A percentile compares a stretch with the other conserved stretches of the same genome.
These are phyloP conservation scores for Nowickia ferox DNA, from an alignment of 2,888 invertebrate species.

Conservation along the genomic window DNA sequence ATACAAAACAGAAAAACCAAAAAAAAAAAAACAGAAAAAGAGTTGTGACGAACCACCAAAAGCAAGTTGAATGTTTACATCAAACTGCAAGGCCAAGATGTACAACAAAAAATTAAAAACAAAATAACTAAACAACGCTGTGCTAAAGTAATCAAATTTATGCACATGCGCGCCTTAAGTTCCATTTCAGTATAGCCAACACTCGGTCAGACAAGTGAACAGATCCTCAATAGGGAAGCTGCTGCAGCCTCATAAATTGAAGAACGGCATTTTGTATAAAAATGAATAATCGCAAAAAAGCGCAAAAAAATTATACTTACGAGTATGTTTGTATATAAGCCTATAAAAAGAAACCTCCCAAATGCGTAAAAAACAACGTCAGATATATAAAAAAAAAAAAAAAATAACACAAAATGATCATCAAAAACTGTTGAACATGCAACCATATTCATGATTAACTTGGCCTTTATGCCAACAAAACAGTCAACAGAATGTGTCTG, in stretches of 20 bases:
- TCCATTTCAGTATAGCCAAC: slow-evolving; percentile 37
- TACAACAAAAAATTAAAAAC: slow-evolving; percentile 11
- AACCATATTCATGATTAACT: slow-evolving; percentile 70
- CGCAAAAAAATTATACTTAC: not conserved
- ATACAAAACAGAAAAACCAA: not conserved
- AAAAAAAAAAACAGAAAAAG: not conserved
- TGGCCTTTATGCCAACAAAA: slow-evolving; percentile 63
- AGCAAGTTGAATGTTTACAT: slow-evolving; percentile 65
- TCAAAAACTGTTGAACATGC: slow-evolving; percentile 65
- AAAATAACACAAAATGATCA: slow-evolving; percentile 51
- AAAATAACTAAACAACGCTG: slow-evolving; percentile 34
- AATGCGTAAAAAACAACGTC: slow-evolving; percentile 54
- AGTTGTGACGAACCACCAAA: slow-evolving; percentile 62
- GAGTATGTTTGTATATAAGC: not conserved
- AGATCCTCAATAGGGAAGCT: slow-evolving; percentile 70
- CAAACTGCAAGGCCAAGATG: slow-evolving; percentile 63
- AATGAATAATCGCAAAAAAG: slow-evolving; percentile 30
- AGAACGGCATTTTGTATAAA: slow-evolving; percentile 69
- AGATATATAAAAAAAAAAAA: slow-evolving; percentile 5
- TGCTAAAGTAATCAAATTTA: slow-evolving; percentile 66
- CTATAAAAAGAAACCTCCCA: slow-evolving; percentile 55
- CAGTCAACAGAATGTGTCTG: slow-evolving; percentile 68
- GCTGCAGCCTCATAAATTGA: slow-evolving; percentile 72
- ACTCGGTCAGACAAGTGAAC: slow-evolving; percentile 66
- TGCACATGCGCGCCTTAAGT: slow-evolving; percentile 66